Conservation (phyloP, 2,113 vertebrate species). For the Trinectes maculatus region DNA sequence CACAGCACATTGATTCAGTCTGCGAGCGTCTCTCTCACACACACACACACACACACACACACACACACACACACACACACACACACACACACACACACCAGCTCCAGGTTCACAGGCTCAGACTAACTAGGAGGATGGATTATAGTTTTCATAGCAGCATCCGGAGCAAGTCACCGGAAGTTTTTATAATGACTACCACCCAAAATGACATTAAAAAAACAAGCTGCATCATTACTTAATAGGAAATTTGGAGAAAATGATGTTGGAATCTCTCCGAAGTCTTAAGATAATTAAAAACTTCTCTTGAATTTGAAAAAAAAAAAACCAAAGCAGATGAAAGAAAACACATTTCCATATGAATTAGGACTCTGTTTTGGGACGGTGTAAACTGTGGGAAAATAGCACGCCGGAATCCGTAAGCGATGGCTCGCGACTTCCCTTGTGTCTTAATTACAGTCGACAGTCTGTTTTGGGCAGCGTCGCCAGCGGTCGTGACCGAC, state of each 20-base stretch:
- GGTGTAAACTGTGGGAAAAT: conserved; percentile 14
- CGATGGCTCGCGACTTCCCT: conserved; percentile 54
- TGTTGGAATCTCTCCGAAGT: conserved; percentile 21
- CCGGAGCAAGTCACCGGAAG: too few species aligned
- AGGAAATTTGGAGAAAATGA: too few species aligned
- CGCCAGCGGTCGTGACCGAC: conserved; percentile 52
- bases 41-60: too few species aligned
- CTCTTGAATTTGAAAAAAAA: conserved; percentile 21
- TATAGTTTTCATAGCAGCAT: not conserved
- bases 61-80: too few species aligned
- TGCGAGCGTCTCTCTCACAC: conserved; percentile 18
- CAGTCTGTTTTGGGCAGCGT: conserved; percentile 63
- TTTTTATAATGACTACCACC: too few species aligned
- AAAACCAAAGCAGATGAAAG: conserved; percentile 9
- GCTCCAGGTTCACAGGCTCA: conserved; percentile 47
- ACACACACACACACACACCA: too few species aligned
- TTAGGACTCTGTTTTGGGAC: not conserved
- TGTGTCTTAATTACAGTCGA: conserved; percentile 73
- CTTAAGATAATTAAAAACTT: conserved; percentile 24
- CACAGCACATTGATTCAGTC: conserved; percentile 47
- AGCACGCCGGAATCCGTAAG: conserved; percentile 38
- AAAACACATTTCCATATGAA: not conserved
- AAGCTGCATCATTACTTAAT: too few species aligned
- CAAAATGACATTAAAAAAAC: too few species aligned
- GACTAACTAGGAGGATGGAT: conserved; percentile 16